Conservation (phyloP, 1,140 invertebrate species). For the Proales similis region DNA sequence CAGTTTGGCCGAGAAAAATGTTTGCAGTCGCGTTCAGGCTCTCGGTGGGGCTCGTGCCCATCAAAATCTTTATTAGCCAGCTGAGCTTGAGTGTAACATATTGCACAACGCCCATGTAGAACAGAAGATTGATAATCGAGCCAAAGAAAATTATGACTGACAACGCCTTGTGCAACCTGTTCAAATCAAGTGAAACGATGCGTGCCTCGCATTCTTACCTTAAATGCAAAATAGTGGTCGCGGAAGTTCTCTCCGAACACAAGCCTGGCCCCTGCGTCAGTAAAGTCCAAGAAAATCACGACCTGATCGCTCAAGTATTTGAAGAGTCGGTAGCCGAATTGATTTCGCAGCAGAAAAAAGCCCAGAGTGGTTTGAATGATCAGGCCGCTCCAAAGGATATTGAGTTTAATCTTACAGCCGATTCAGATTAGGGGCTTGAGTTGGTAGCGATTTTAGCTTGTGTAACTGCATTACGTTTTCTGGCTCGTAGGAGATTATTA, state of each 20-base stretch:
- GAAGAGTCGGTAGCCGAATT: conserved; percentile 65
- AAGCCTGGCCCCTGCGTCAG: conserved; percentile 55
- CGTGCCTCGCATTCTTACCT: neutral
- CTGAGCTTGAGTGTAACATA: conserved; percentile 71
- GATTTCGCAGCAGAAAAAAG: conserved; percentile 73
- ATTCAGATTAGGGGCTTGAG: no score
- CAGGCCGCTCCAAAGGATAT: conserved; percentile 12
- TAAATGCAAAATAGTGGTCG: conserved; percentile 33
- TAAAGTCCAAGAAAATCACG: conserved; percentile 67
- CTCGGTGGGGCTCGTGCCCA: conserved; percentile 34
- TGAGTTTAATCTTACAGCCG: conserved; percentile 8
- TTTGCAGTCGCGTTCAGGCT: conserved; percentile 46
- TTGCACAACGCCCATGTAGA: conserved; percentile 79
- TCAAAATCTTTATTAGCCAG: conserved; percentile 42
- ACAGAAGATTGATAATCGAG: conserved; percentile 75
- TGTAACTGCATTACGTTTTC: no score
- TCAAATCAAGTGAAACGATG: conserved; percentile 52
- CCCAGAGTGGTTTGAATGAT: conserved; percentile 69
- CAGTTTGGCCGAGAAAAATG: conserved; percentile 48
- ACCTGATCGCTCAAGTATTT: conserved; percentile 65
- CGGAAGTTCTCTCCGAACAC: conserved; percentile 59
- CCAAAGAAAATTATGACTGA: conserved; percentile 84
- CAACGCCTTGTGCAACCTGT: conserved; percentile 58
- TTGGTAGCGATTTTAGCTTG: no score
- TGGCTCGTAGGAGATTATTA: conserved; percentile 26